Evolutionary conservation across 2,113 vertebrate genomes (phyloP), one percentile per base, ranked within the genome.

Genomic region (Saccopteryx leptura): DNA sequence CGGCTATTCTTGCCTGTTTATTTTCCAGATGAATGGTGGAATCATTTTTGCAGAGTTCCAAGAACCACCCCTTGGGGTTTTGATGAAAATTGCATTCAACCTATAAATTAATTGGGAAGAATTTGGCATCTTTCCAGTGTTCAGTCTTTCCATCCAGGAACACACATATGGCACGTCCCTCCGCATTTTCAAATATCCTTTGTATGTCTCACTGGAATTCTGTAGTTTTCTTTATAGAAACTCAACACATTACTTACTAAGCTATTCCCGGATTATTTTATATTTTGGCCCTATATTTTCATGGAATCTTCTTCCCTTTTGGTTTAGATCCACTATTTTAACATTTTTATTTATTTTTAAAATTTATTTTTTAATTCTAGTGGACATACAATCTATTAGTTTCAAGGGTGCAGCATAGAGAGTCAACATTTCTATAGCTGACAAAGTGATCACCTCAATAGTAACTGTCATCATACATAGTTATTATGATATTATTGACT

Each of bases 81-180:
- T 75, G 82, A 94, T 94, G 93, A 96, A 96, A 96, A 95, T 58
- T 95, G 11, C 65, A 79, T 95, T 89, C 93, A 89, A 58, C 82
- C 91, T 97, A 68, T 97, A 96, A 95, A 95, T 97, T 96, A 97
- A 96, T 94, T 84, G 93, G 79, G 78, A 89, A 94, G 97, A 81
- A 87, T 66, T 54, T 94, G 95, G 86, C 97, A 52, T 96, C 93
- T 82, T 94, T 79, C 79, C 88, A 89, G 2, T 3, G 6, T 75
- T 81, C 31, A 13, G 56, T 23, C 74, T 96, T 93, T 74, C 93
- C 79, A 61, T 69, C 91, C 89, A 89, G 79, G 54, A 66, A 66
- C 56, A 86, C 50, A 75, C 83, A 75, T 26, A 26, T 71, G 92
- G 72, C 78, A 26, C 2, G 0, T 63, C 88, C 65, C 78, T 23